These are phyloP conservation scores for Drosophila putrida DNA, from an alignment of 2,888 invertebrate genomes.

Conservation along the genomic window DNA sequence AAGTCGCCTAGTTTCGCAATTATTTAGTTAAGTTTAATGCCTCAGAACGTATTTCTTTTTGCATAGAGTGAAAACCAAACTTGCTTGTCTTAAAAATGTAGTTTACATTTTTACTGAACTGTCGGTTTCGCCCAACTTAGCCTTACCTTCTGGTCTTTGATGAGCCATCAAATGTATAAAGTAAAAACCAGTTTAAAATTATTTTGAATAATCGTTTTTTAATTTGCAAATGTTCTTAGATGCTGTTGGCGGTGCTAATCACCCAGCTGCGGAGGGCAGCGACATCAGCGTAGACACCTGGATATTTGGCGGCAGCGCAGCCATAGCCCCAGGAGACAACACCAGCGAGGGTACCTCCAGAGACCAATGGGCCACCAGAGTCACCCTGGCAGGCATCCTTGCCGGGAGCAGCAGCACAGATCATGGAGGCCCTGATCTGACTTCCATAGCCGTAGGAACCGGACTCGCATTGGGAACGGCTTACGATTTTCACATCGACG, in stretches of 20 bases:
- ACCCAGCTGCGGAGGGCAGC: conserved; percentile 62
- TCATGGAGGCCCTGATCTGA: conserved; percentile 56
- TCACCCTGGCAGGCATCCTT: conserved; percentile 82
- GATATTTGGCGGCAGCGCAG: conserved; percentile 70
- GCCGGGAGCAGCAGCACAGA: conserved; percentile 65
- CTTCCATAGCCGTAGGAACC: conserved; percentile 82
- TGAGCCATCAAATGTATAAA: too few species aligned
- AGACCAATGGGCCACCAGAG: conserved; percentile 81
- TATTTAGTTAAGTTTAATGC: too few species aligned
- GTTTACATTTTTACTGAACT: too few species aligned
- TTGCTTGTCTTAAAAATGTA: too few species aligned
- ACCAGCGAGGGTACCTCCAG: conserved; percentile 65
- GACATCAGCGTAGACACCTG: conserved; percentile 76
- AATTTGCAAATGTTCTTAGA: conserved; percentile 29
- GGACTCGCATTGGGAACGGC: conserved; percentile 82
- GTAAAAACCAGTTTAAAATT: too few species aligned
- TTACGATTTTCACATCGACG: conserved; percentile 85
- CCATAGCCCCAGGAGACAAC: conserved; percentile 82
- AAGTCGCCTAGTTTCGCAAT: too few species aligned
- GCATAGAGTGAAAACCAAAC: too few species aligned
- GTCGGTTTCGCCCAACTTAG: too few species aligned
- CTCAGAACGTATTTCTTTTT: too few species aligned
- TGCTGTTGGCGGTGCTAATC: conserved; percentile 9
- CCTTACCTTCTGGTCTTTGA: too few species aligned
- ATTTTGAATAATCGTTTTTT: too few species aligned